Evolutionary conservation across 2,113 vertebrate species (phyloP).

Genomic region (Austrofundulus limnaeus): DNA sequence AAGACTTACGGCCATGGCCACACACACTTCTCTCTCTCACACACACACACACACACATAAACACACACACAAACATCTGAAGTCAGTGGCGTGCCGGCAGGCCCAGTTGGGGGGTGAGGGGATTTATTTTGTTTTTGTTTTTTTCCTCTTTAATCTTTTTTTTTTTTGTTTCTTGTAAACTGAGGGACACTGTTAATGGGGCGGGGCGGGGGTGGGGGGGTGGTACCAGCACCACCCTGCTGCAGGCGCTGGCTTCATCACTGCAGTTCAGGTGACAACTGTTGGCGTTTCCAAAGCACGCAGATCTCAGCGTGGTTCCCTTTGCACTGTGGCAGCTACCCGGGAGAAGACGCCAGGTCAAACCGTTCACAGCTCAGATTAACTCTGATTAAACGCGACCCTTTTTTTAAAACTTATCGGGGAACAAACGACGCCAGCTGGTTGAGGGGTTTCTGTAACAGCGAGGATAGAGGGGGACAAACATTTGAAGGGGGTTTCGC

Average conservation of each 20-base stretch:
- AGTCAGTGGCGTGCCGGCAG: slow-evolving; percentile 66
- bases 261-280: slow-evolving; percentile 46
- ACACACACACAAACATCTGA: slow-evolving; percentile 52
- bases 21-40: slow-evolving; percentile 52
- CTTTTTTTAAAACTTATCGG: slow-evolving; percentile 23
- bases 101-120: slow-evolving; percentile 75
- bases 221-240: slow-evolving; percentile 63
- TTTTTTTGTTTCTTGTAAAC: slow-evolving; percentile 74
- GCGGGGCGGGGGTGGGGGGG: slow-evolving; percentile 49
- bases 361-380: slow-evolving; percentile 10
- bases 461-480: slow-evolving; percentile 27
- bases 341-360: slow-evolving; percentile 15
- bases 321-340: slow-evolving; percentile 67
- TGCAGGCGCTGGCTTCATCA: slow-evolving; percentile 55
- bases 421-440: background rate
- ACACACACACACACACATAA: slow-evolving; percentile 30
- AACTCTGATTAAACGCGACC: background rate
- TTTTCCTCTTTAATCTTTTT: slow-evolving; percentile 69
- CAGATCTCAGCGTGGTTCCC: slow-evolving; percentile 34
- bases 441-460: slow-evolving; percentile 23
- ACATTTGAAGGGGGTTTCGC: slow-evolving; percentile 42
- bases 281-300: slow-evolving; percentile 34
- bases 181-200: slow-evolving; percentile 64
- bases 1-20: slow-evolving; percentile 74
- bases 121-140: slow-evolving; percentile 56